Evolutionary conservation across 2,888 invertebrate genomes (phyloP).

Genomic region (Acronicta alni): DNA sequence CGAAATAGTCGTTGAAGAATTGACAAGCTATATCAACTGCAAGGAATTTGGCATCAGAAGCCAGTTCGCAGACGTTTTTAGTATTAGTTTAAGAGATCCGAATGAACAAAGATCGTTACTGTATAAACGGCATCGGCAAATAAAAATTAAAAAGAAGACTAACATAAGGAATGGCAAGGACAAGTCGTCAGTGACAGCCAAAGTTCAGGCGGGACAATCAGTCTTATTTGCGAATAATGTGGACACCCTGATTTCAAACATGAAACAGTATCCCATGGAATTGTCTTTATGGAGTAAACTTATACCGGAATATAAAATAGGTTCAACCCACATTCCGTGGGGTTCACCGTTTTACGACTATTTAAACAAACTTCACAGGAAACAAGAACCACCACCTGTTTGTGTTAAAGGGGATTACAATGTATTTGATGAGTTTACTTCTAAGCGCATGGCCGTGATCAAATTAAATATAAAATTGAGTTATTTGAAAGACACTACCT

Average conservation of each 20-base stretch:
- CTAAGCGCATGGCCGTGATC: slow-evolving; percentile 72
- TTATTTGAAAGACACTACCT: slow-evolving; percentile 61
- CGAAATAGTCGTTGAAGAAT: slow-evolving; percentile 73
- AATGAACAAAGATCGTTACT: slow-evolving; percentile 47
- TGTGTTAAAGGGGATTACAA: slow-evolving; percentile 63
- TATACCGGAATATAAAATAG: slow-evolving; percentile 62
- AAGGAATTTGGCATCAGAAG: slow-evolving; percentile 69
- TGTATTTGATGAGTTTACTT: slow-evolving; percentile 71
- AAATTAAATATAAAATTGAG: slow-evolving; percentile 71
- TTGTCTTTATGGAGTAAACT: slow-evolving; percentile 69
- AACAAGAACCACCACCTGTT: slow-evolving; percentile 52
- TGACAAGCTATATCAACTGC: slow-evolving; percentile 66
- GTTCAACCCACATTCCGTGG: slow-evolving; percentile 75
- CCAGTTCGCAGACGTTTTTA: slow-evolving; percentile 77
- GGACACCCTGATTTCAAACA: slow-evolving; percentile 65
- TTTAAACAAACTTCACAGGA: slow-evolving; percentile 59
- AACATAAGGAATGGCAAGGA: slow-evolving; percentile 54
- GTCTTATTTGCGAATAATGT: slow-evolving; percentile 64
- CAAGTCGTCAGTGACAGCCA: slow-evolving; percentile 45
- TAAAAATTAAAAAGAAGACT: slow-evolving; percentile 56
- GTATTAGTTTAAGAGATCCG: slow-evolving; percentile 68
- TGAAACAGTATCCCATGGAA: slow-evolving; percentile 75
- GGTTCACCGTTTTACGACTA: slow-evolving; percentile 66
- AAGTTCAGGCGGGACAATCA: slow-evolving; percentile 62
- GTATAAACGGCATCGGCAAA: slow-evolving; percentile 45